Percentiles rank a stretch among this genome's conserved stretches.
Conservation (phyloP, 2,888 invertebrate genomes). For the Drosophila nr. perissopoda region DNA sequence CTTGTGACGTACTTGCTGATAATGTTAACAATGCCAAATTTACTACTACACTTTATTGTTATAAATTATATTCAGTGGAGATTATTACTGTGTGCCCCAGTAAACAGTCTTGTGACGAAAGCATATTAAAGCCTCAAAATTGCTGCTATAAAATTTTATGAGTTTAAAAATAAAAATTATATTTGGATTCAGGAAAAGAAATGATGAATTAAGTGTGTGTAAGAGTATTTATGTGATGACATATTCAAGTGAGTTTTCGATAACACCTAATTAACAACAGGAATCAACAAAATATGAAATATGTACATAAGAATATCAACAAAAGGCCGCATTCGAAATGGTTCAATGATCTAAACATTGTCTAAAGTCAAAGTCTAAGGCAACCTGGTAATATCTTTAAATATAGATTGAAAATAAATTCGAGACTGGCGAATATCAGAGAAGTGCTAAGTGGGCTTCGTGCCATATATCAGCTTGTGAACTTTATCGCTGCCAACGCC, state of each 20-base stretch:
- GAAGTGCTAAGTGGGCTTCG: slow-evolving; percentile 21
- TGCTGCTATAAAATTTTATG: too few relatives aligned
- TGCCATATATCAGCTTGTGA: neutral
- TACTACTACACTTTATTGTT: neutral
- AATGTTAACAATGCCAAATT: slow-evolving; percentile 1
- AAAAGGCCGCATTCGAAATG: slow-evolving; percentile 5
- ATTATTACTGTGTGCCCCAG: neutral
- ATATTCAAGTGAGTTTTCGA: neutral
- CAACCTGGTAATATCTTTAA: slow-evolving; percentile 15
- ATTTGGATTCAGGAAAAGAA: neutral
- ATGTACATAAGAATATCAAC: slow-evolving; percentile 16
- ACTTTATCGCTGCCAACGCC: slow-evolving; percentile 16
- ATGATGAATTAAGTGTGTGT: neutral
- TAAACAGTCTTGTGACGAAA: neutral
- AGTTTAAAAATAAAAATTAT: neutral
- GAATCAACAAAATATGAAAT: slow-evolving; percentile 2
- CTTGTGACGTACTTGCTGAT: slow-evolving; percentile 3
- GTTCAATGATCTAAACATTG: slow-evolving; percentile 6
- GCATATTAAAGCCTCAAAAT: neutral
- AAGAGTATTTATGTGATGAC: slow-evolving; percentile 1
- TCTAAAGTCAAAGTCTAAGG: too few relatives aligned
- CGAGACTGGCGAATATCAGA: slow-evolving; percentile 1
- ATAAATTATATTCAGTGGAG: neutral
- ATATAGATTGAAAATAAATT: neutral
- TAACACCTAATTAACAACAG: slow-evolving; percentile 1